phyloP scores from a whole-genome alignment of 2,113 vertebrate genomes.

The Amphiprion ocellaris region DNA sequence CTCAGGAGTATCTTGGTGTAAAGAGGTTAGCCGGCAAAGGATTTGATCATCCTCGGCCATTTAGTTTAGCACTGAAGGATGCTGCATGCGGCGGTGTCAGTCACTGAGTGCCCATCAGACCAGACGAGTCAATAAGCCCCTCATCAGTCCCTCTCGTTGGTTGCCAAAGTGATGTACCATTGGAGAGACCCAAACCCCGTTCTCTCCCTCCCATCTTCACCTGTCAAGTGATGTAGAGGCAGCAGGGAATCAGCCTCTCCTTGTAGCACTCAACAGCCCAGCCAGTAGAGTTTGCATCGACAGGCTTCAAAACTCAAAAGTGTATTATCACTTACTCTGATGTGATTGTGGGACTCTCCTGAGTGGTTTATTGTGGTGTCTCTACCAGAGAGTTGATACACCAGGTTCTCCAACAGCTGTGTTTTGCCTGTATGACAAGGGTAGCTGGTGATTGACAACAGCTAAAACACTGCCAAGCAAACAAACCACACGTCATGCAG shows the following conservation, averaged over 20 bases:
- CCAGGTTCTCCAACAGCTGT: constrained; percentile 31
- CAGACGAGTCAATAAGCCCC: constrained; percentile 88
- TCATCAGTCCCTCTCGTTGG: constrained; percentile 77
- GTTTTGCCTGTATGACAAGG: constrained; percentile 20
- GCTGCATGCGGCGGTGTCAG: constrained; percentile 77
- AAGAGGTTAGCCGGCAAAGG: constrained; percentile 78
- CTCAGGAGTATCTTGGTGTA: constrained; percentile 57
- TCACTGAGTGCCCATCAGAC: constrained; percentile 82
- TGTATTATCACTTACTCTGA: constrained; percentile 56
- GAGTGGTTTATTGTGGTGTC: constrained; percentile 42
- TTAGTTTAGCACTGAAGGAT: constrained; percentile 58
- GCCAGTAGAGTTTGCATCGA: constrained; percentile 49
- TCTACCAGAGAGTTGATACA: constrained; percentile 23
- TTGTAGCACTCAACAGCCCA: constrained; percentile 58
- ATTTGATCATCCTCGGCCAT: constrained; percentile 83
- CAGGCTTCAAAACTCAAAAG: constrained; percentile 65
- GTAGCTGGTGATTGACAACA: constrained; percentile 15
- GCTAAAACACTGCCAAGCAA: constrained; percentile 38
- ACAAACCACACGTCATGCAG: constrained; percentile 1
- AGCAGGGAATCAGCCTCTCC: constrained; percentile 47
- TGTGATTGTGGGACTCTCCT: constrained; percentile 49
- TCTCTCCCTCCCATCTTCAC: constrained; percentile 38
- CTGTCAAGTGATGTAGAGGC: constrained; percentile 63
- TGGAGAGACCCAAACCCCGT: constrained; percentile 52
- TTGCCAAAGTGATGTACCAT: constrained; percentile 80